These are phyloP conservation scores for Casuarius casuarius DNA, from an alignment of 2,113 vertebrate genomes.

Conservation along the genomic window DNA sequence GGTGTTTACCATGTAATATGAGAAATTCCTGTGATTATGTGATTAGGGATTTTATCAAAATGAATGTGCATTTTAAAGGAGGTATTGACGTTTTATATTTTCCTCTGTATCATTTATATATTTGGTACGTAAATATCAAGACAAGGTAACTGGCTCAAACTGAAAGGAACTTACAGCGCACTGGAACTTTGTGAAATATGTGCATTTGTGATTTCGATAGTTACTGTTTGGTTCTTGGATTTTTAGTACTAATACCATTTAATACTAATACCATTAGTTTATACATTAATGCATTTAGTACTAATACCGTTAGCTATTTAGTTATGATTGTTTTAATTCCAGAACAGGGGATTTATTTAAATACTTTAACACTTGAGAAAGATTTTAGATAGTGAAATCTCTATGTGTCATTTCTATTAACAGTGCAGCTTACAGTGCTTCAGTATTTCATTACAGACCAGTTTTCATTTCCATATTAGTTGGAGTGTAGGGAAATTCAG, in stretches of 20 bases:
- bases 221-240: not conserved
- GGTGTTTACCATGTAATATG: not conserved
- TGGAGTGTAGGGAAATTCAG: not conserved
- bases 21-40: not conserved
- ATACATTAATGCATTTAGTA: no score
- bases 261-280: no score
- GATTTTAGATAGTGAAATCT: not conserved
- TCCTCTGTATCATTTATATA: not conserved
- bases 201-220: not conserved
- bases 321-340: not conserved
- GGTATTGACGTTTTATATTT: not conserved
- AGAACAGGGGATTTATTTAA: not conserved
- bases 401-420: not conserved
- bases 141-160: not conserved
- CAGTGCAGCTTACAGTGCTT: not conserved
- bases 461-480: not conserved
- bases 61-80: not conserved
- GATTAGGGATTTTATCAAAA: not conserved
- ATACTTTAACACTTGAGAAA: not conserved
- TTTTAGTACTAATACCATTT: not conserved
- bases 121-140: not conserved
- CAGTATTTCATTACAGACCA: not conserved
- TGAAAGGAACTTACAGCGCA: fast-evolving
- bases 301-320: not conserved
- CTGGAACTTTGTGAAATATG: not conserved